Evolutionary conservation across 1,140 invertebrate species (phyloP).

Genomic region (Drosophila athabasca): DNA sequence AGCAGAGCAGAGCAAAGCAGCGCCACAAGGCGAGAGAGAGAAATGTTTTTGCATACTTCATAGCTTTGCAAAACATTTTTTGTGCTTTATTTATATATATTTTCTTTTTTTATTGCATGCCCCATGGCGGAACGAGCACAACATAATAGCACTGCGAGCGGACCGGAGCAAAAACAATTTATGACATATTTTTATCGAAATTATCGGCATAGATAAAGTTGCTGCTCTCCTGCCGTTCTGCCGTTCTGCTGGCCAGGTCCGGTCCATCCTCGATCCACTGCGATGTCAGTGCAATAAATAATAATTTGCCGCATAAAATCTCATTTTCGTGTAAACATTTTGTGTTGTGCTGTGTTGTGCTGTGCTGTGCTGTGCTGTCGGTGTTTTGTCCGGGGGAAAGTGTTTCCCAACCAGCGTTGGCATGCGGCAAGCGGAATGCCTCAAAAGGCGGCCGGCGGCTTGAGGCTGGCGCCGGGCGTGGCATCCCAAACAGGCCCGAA

Average conservation of each 20-base stretch:
- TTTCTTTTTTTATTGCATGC: slow-evolving; percentile 30
- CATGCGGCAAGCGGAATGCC: slow-evolving; percentile 23
- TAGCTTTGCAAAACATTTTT: neutral
- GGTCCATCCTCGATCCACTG: no score
- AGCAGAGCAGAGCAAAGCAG: no score
- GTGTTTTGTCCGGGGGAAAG: slow-evolving; percentile 17
- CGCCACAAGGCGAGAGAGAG: no score
- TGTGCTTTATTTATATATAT: slow-evolving; percentile 13
- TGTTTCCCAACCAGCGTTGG: slow-evolving; percentile 10
- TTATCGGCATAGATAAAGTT: slow-evolving; percentile 57
- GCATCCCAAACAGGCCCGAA: neutral
- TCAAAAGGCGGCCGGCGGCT: neutral
- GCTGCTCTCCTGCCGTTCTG: neutral
- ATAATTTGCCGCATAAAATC: slow-evolving; percentile 53
- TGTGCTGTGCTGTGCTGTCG: neutral
- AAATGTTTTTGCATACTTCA: slow-evolving; percentile 27
- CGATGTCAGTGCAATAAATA: slow-evolving; percentile 53
- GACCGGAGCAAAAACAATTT: slow-evolving; percentile 44
- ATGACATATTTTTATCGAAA: slow-evolving; percentile 58
- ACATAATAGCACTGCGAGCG: neutral
- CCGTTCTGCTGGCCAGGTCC: neutral
- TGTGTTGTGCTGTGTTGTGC: neutral
- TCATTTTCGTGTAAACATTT: slow-evolving; percentile 58
- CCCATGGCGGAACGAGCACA: slow-evolving; percentile 1
- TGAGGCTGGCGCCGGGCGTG: neutral